Base-by-base conservation (phyloP, 1,140 invertebrate genomes). In the Drosophila asahinai region DNA sequence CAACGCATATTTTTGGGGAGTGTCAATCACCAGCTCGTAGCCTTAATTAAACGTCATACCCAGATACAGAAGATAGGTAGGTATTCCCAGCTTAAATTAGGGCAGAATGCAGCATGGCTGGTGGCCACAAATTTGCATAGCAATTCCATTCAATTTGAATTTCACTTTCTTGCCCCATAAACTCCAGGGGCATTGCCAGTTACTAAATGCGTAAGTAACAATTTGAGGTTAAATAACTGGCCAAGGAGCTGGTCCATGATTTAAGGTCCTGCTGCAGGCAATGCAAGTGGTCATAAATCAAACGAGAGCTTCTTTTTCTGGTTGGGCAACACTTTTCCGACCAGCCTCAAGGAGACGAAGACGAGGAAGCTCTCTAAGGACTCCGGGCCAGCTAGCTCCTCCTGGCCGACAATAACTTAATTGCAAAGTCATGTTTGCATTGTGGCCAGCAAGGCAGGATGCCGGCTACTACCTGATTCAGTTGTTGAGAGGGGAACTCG, bases 391-490 rank as follows among this genome's bases (percentile, higher is more conserved):
- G 64, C 30, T 48, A 15, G 76, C 75, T 67, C 66, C 84, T 81
- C 63, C 59, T 79, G 68, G 54, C 73, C 78, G 74, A 80, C 81
- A 89, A 89, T 89, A 89, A 89, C 86, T 89, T 89, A 89, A 89
- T 90, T 89, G 86, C 86, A 89, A 86, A 89, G 86, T 89, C 86
- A 89, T 89, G 86, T 89, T 91, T 86, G 81, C 78, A 68, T 82
- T 90, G 81, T 84, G 84, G 77, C 51, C 72, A 65, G 73, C 77
- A 63, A 59, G 58, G 51, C 52, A 51, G 64, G 60, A 77, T 65
- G 45, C 54, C 63, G 49, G 40, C 45, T 66, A 80, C 65, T 78
- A 87, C 84, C 83, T 89, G 81, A 55, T 80, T 45, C 52, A 80
- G 71, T 77, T 77, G 57, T 63, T 71, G 61, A 12, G n/a, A 47